Base-by-base conservation (phyloP, 2,888 invertebrate species). In the Lochmaea crataegi region DNA sequence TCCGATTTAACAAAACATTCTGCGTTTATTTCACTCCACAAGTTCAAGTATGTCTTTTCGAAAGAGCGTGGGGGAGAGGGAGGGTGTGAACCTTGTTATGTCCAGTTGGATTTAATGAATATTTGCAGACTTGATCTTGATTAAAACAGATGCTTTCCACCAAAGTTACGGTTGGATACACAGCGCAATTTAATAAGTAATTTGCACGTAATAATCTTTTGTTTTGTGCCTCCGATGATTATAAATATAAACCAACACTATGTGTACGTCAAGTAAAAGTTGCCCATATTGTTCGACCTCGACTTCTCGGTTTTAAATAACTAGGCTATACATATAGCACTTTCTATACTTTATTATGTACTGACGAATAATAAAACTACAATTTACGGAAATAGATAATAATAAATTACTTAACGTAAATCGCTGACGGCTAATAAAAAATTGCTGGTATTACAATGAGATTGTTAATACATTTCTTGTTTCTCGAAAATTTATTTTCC, bases 201-300 rank as follows among this genome's bases (percentile, higher is more conserved):
- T 12, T 45, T 4, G 12, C 11, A 11, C 14, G n/a, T 51, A 48
- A 48, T 48, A 51, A 51, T 51, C n/a, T 51, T 51, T 51, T 16
- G 12, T 45, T 45, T 14, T 6, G 51, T n/a, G n/a, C 6, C 51
- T 51, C 14, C 12, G 14, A 16, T 6, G 5, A 51, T n/a, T 51
- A 51, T 51, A 16, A 51, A 51, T 51, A 51, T 51, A 16, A n/a
- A 51, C 51, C 53, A 53, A 53, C 53, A 16, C 16, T 53, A 18
- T 10, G 3, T 9, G 16, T 53, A 53, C 53, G 53, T 18, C 10
- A 16, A 53, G 51, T 51, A 51, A 51, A 51, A 51, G 51, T 53
- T 18, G 18, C 53, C 16, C 53, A 53, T 53, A 53, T 53, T 53
- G 53, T 53, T 53, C 18, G 53, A 53, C 53, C 53, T 53, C 18